phyloP scores from a whole-genome alignment of 2,113 vertebrate genomes.

The Zingel zingel region DNA sequence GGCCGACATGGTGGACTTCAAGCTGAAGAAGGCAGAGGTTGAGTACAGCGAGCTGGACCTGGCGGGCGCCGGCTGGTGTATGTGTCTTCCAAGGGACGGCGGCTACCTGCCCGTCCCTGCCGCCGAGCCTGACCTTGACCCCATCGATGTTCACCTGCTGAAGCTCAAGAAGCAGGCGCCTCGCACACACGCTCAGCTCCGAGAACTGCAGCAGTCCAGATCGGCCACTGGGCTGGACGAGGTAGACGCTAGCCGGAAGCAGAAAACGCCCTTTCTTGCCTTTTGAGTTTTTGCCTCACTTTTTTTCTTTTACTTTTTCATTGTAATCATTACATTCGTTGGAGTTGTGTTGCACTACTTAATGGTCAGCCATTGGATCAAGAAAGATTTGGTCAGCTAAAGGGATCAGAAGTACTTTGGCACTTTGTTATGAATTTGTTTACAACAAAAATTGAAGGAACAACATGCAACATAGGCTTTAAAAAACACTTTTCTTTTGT shows the following conservation, averaged over 20 bases:
- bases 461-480: slow-evolving; percentile 37
- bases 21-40: slow-evolving; percentile 75
- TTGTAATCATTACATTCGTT: slow-evolving; percentile 62
- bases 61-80: slow-evolving; percentile 89
- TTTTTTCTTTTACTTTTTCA: not conserved
- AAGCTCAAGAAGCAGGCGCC: slow-evolving; percentile 78
- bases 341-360: slow-evolving; percentile 75
- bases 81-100: slow-evolving; percentile 89
- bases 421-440: slow-evolving; percentile 72
- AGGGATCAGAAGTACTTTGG: slow-evolving; percentile 54
- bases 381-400: slow-evolving; percentile 34
- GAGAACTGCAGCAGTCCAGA: slow-evolving; percentile 66
- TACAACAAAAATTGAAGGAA: slow-evolving; percentile 34
- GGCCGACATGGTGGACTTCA: slow-evolving; percentile 87
- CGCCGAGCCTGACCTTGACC: slow-evolving; percentile 72
- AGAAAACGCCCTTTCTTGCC: slow-evolving; percentile 61
- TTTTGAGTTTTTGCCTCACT: slow-evolving; percentile 41
- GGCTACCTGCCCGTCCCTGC: slow-evolving; percentile 87
- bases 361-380: slow-evolving; percentile 43
- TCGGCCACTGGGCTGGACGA: slow-evolving; percentile 78
- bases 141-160: slow-evolving; percentile 76
- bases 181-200: slow-evolving; percentile 70
- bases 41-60: slow-evolving; percentile 86
- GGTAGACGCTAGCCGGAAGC: slow-evolving; percentile 77
- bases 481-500: slow-evolving; percentile 19